Evolutionary conservation across 1,140 invertebrate genomes (phyloP), one percentile per base, ranked within the genome.

Genomic region (Anthonomus grandis): DNA sequence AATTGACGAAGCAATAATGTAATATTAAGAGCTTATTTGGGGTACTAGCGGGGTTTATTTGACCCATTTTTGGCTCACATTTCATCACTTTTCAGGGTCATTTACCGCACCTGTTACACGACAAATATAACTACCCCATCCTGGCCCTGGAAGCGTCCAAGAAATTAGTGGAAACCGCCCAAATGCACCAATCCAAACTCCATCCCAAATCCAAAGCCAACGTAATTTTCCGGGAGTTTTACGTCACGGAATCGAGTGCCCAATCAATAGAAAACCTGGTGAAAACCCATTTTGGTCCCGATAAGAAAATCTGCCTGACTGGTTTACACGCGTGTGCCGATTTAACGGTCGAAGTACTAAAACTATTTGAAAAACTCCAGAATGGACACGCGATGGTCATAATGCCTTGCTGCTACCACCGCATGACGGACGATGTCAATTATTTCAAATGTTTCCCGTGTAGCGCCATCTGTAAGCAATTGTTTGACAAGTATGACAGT

Each of bases 301-400:
- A 8, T 6, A 44, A 66, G 25, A 59, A 70, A 57, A 57, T 79
- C 74, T 77, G 78, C 73, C 51, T 90, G 54, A 78, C 83, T 57
- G 87, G 86, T 5, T 75, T 95, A 19, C 91, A 95, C 73, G 84
- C 90, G 6, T 95, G 91, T 73, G 91, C 87, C 0, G 89, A 93
- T 74, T 79, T 95, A 21, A 86, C 86, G 47, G 76, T 89, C 9
- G 81, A 81, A 18, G 82, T 87, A 17, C 79, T 90, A 10, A 79
- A 83, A 67, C 74, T 91, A 62, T 93, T 90, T 76, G 62, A 81
- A 12, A 74, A 81, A 60, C 81, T 86, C 72, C 66, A 77, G 19
- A 64, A 74, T 22, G 83, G 83, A 3, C 75, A 76, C 44, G 72
- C 79, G 15, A 64, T 92, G 10, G 79, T 86, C 36, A 80, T 92